Conservation (phyloP, 2,113 vertebrate genomes). For the Tachycineta bicolor region DNA sequence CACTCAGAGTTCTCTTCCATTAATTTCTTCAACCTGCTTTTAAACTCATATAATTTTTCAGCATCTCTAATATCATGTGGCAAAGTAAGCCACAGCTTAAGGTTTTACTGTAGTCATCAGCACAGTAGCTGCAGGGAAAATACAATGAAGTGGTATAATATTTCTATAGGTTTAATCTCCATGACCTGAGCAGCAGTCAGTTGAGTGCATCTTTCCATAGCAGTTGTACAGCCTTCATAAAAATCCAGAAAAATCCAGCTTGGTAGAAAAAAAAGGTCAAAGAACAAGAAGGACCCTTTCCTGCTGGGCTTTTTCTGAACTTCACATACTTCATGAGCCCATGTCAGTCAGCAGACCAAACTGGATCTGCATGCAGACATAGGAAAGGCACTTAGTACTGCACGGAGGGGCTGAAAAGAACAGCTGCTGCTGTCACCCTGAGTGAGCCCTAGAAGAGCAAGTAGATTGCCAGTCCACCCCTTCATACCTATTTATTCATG, state of each 20-base stretch:
- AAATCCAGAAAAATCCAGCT: not conserved
- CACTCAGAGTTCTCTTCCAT: not conserved
- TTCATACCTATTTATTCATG: not conserved
- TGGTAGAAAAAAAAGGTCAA: not conserved
- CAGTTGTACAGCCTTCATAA: not conserved
- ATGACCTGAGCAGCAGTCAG: not conserved
- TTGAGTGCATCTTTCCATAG: not conserved
- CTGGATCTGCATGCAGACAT: not conserved
- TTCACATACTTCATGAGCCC: not conserved
- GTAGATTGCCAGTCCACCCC: not conserved
- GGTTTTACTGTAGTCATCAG: not conserved
- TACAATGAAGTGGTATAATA: not conserved
- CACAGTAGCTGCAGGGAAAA: not conserved
- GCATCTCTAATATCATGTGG: not conserved
- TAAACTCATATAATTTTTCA: not conserved
- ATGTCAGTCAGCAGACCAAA: conserved; percentile 37
- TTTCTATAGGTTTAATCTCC: not conserved
- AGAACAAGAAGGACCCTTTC: not conserved
- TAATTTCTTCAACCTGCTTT: not conserved
- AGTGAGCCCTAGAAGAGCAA: not conserved
- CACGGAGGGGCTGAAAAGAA: not conserved
- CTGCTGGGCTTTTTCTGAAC: conserved; percentile 30
- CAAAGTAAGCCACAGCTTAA: not conserved
- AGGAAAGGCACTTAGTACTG: not conserved
- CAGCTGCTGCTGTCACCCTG: conserved; percentile 58